Evolutionary conservation across 2,888 invertebrate species (phyloP).

Genomic region (Callosobruchus maculatus): DNA sequence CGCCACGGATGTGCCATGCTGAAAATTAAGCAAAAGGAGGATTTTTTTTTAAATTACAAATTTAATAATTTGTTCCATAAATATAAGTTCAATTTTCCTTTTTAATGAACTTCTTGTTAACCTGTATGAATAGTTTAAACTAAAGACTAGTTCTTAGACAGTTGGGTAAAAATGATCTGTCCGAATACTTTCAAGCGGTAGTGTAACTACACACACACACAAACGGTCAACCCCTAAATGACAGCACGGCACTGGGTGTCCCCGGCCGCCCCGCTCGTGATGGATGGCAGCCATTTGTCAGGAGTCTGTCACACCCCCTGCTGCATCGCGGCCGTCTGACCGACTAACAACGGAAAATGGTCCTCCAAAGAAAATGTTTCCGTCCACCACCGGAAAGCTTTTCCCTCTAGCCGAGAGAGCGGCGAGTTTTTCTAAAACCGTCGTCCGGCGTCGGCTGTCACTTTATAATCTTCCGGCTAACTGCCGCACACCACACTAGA

Average conservation of each 20-base stretch:
- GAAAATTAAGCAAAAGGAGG: too few species aligned
- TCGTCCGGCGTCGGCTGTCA: background rate
- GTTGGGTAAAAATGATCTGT: too few species aligned
- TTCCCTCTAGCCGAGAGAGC: background rate
- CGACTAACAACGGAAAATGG: background rate
- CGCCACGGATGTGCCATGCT: too few species aligned
- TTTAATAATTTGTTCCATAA: too few species aligned
- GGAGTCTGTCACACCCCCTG: background rate
- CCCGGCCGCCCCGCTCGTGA: background rate
- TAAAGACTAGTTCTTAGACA: too few species aligned
- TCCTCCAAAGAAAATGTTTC: background rate
- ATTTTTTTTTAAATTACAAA: too few species aligned
- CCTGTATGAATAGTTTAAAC: too few species aligned
- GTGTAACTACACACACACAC: too few species aligned
- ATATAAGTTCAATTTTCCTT: too few species aligned
- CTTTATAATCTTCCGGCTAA: background rate
- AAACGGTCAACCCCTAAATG: background rate
- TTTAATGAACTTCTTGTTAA: too few species aligned
- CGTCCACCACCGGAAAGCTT: background rate
- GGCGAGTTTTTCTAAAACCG: background rate
- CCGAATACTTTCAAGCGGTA: too few species aligned
- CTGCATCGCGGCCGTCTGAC: background rate
- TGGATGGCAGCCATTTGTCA: background rate
- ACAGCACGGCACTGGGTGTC: background rate
- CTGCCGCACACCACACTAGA: background rate